phyloP scores from a whole-genome alignment of 2,888 invertebrate genomes.

The Anodontia alba region DNA sequence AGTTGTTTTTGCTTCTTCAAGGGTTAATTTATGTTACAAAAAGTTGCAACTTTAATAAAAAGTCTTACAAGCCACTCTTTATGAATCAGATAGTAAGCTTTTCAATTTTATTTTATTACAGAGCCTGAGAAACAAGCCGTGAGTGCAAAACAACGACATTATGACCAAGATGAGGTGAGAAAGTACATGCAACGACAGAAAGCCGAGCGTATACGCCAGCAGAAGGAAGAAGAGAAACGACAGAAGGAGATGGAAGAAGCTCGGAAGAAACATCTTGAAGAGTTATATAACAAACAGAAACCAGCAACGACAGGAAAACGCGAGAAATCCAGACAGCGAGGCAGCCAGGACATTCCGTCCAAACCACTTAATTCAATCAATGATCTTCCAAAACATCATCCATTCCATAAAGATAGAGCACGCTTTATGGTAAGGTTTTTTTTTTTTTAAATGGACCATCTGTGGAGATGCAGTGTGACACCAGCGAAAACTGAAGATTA shows the following conservation, averaged over 20 bases:
- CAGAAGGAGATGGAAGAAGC: slow-evolving; percentile 82
- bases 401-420: slow-evolving; percentile 57
- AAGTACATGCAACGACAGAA: slow-evolving; percentile 87
- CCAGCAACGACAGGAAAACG: slow-evolving; percentile 56
- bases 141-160: slow-evolving; percentile 87
- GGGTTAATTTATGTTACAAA: too few relatives aligned
- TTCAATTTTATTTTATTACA: slow-evolving; percentile 19
- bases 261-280: slow-evolving; percentile 82
- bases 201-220: slow-evolving; percentile 85
- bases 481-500: too few relatives aligned
- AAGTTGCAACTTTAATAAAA: too few relatives aligned
- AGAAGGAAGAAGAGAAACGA: slow-evolving; percentile 83
- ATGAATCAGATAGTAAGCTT: too few relatives aligned
- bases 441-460: too few relatives aligned
- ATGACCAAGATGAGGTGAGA: slow-evolving; percentile 86
- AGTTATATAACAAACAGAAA: slow-evolving; percentile 72
- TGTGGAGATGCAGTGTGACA: too few relatives aligned
- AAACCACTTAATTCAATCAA: slow-evolving; percentile 34
- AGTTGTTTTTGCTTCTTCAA: too few relatives aligned
- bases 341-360: slow-evolving; percentile 28
- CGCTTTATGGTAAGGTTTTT: slow-evolving; percentile 43
- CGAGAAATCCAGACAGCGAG: slow-evolving; percentile 35
- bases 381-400: slow-evolving; percentile 62
- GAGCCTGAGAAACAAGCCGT: slow-evolving; percentile 71
- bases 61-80: too few relatives aligned